These are phyloP conservation scores for Isichthys henryi DNA, from an alignment of 2,113 vertebrate genomes.

Conservation along the genomic window DNA sequence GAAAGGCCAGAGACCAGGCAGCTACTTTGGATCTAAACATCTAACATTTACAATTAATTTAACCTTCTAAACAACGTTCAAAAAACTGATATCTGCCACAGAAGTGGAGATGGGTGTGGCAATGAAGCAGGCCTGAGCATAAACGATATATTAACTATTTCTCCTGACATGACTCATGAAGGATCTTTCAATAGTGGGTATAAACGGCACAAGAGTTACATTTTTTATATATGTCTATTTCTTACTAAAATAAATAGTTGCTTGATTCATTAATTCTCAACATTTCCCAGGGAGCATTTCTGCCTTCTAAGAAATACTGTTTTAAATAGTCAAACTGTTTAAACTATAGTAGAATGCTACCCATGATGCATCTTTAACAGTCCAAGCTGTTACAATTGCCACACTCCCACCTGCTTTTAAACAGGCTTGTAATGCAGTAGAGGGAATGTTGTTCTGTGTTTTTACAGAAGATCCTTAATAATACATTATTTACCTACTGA, in stretches of 20 bases:
- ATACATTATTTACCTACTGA: background rate
- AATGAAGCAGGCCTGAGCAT: background rate
- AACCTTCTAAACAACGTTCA: background rate
- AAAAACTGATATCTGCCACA: background rate
- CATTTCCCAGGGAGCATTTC: background rate
- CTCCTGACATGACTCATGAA: background rate
- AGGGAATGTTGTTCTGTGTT: background rate
- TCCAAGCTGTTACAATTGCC: background rate
- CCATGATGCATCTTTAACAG: background rate
- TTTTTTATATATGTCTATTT: background rate
- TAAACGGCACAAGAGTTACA: background rate
- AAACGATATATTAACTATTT: background rate
- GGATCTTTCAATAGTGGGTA: background rate
- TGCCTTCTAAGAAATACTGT: background rate
- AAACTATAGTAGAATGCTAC: background rate
- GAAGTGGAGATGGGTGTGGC: background rate
- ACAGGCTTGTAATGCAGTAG: background rate
- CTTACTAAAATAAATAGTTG: background rate
- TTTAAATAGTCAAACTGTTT: background rate
- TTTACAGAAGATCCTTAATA: background rate
- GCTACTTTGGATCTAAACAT: background rate
- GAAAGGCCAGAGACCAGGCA: slow-evolving; percentile 17
- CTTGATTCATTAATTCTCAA: background rate
- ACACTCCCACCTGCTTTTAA: background rate
- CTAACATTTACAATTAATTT: background rate